Evolutionary conservation across 92 coral and sea anemone species (phyloP).

Genomic region (Zoanthus gigantus): DNA sequence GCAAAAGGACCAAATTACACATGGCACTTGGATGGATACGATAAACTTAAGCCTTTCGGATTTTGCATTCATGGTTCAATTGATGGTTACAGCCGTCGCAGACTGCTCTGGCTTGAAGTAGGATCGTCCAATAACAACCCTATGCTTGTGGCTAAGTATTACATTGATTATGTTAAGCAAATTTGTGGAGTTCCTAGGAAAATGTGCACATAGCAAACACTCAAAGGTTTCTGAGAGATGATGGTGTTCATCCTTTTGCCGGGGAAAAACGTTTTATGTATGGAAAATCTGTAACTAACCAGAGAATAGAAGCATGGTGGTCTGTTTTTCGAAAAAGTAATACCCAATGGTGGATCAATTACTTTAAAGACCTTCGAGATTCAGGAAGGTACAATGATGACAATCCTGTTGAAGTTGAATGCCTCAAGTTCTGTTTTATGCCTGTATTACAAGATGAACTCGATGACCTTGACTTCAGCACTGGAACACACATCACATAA

Average conservation of each 20-base stretch:
- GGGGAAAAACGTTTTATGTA: not conserved
- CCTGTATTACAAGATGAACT: slow-evolving; percentile 9
- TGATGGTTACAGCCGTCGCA: too few relatives aligned
- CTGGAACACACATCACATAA: slow-evolving; percentile 24
- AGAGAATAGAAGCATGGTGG: slow-evolving; percentile 18
- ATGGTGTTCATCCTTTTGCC: not conserved
- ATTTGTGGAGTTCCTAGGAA: slow-evolving; percentile 12
- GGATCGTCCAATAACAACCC: not conserved
- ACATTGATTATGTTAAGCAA: not conserved
- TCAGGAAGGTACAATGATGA: slow-evolving; percentile 1
- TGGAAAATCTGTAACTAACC: slow-evolving; percentile 3
- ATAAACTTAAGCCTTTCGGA: too few relatives aligned
- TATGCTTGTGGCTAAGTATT: not conserved
- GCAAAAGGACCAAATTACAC: too few relatives aligned
- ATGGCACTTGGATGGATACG: too few relatives aligned
- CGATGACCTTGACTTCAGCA: not conserved
- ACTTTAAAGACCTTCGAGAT: not conserved
- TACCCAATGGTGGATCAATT: slow-evolving; percentile 5
- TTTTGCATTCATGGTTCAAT: too few relatives aligned
- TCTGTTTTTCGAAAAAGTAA: slow-evolving; percentile 13
- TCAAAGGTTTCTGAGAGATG: not conserved
- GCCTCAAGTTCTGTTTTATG: slow-evolving; percentile 24
- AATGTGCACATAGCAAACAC: not conserved
- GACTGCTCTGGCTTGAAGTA: not conserved
- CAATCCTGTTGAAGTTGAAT: slow-evolving; percentile 9